phyloP scores from a whole-genome alignment of 2,113 vertebrate genomes.

The Orcinus orca region DNA sequence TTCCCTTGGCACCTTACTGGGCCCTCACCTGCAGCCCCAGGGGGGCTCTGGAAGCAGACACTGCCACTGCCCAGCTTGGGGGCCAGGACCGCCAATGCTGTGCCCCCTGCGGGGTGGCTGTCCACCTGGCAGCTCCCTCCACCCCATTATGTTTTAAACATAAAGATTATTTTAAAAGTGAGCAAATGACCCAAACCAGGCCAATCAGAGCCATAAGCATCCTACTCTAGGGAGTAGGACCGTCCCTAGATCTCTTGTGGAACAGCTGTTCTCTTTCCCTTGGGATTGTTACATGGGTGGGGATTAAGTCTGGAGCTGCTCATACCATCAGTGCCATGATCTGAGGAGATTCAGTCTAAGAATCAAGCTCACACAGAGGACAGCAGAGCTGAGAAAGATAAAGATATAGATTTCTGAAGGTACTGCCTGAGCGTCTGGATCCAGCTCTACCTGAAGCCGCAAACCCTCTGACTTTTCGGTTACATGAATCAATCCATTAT shows the following conservation, averaged over 20 bases:
- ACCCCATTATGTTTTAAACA: not conserved
- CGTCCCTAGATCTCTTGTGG: not conserved
- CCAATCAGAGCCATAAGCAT: not conserved
- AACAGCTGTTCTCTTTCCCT: not conserved
- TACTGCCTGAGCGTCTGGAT: not conserved
- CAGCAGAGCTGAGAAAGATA: not conserved
- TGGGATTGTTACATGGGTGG: not conserved
- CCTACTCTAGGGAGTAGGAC: not conserved
- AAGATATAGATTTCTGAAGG: not conserved
- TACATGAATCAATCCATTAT: not conserved
- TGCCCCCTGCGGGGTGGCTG: slow-evolving; percentile 58
- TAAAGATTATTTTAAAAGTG: not conserved
- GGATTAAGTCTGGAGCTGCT: not conserved
- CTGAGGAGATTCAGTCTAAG: not conserved
- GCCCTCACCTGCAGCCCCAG: slow-evolving; percentile 81
- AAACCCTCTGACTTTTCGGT: not conserved
- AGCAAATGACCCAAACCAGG: not conserved
- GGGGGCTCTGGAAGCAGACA: slow-evolving; percentile 90
- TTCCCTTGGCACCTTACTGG: slow-evolving; percentile 90
- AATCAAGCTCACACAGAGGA: not conserved
- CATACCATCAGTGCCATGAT: not conserved
- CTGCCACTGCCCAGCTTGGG: slow-evolving; percentile 83
- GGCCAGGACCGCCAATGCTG: slow-evolving; percentile 59
- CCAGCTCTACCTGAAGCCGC: not conserved
- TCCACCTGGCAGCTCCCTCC: slow-evolving; percentile 65